Evolutionary conservation across 1,140 invertebrate genomes (phyloP), one percentile per base, ranked within the genome.

Genomic region (Tetragonula clypearis): DNA sequence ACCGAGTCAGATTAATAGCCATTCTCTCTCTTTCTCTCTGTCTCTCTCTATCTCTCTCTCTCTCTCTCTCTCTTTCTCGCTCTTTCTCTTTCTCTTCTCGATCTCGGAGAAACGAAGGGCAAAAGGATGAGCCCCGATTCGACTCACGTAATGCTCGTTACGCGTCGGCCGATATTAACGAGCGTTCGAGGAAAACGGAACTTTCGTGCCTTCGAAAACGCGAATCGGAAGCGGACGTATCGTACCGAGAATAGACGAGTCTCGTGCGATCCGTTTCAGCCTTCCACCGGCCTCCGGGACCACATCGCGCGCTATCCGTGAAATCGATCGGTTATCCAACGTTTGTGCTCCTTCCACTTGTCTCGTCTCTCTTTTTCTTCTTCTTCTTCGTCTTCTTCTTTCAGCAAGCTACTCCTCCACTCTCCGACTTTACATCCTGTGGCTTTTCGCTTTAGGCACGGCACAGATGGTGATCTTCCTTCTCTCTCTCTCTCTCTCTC

Each of bases 111-210:
- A 73, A 35, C 60, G 80, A 68, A 65, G 41, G 41, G 68, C 41
- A 79, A 77, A 85, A 82, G 82, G 87, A 88, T 85, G 80, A 86
- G 77, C 77, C 41, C 41, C 85, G 89, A 91, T 90, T 91, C 90
- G 82, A 65, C 82, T 90, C 90, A 91, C 90, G 90, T 91, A 91
- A 91, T 88, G 85, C 89, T 90, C 90, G 87, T 91, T 90, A 90
- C 87, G 86, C 85, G 89, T 91, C 85, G 89, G 79, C 87, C 85
- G 90, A 88, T 91, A 90, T 91, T 91, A 91, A 91, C 89, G 90
- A 90, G 89, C 88, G 79, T 71, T 30, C 60, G 60, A 85, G 79
- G 86, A 90, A 87, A 83, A 86, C 88, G 86, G 87, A 87, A 91
- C 87, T 88, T 84, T 88, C 87, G 75, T 88, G 80, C 84, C 87